These are phyloP conservation scores for Sternarchorhynchus goeldii DNA, from an alignment of 2,797 vertebrate species.

Conservation along the genomic window DNA sequence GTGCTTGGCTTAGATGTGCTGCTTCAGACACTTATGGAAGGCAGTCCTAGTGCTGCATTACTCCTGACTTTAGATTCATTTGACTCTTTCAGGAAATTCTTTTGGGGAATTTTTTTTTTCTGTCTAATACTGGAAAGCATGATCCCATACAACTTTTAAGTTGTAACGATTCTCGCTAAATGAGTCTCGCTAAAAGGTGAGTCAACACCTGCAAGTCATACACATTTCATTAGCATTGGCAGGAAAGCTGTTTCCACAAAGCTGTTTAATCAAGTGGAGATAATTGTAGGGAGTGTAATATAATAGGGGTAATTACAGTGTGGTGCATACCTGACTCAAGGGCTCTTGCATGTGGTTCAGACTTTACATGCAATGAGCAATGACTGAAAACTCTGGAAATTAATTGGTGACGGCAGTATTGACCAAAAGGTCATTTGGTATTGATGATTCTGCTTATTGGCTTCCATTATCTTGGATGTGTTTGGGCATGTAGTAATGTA, in stretches of 20 bases:
- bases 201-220: conserved; percentile 35
- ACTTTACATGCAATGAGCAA: background rate
- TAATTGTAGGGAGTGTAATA: conserved; percentile 10
- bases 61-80: background rate
- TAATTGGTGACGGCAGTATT: too few relatives aligned
- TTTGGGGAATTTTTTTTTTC: background rate
- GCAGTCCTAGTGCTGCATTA: background rate
- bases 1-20: background rate
- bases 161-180: background rate
- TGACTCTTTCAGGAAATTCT: background rate
- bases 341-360: conserved; percentile 4
- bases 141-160: conserved; percentile 32
- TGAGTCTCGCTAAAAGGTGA: conserved; percentile 42
- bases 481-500: too few relatives aligned
- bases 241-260: conserved; percentile 44
- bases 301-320: conserved; percentile 12
- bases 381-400: too few relatives aligned
- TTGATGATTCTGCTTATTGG: too few relatives aligned
- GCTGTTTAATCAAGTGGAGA: conserved; percentile 15
- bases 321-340: background rate
- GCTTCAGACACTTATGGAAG: background rate
- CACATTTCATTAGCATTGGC: conserved; percentile 46
- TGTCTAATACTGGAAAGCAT: background rate
- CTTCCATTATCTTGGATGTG: too few relatives aligned
- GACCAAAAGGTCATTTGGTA: too few relatives aligned